Conservation (phyloP, 2,888 invertebrate genomes). For the Napeogenes sylphis region DNA sequence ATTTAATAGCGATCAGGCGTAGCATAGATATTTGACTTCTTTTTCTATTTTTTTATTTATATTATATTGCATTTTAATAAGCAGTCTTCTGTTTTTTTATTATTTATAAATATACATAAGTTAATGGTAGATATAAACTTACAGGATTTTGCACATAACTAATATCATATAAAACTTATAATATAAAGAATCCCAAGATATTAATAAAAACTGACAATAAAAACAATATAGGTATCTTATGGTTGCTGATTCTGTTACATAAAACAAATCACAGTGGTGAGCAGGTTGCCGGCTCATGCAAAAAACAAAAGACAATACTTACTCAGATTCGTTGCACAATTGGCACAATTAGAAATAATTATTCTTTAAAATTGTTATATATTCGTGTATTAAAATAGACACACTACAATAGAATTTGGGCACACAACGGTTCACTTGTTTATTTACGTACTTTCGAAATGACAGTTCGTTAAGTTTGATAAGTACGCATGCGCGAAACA, state of each 20-base stretch:
- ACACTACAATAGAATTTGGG: slow-evolving; percentile 40
- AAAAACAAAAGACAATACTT: slow-evolving; percentile 58
- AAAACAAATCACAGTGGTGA: slow-evolving; percentile 55
- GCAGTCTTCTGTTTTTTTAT: too few species aligned
- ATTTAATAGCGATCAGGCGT: too few species aligned
- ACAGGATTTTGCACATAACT: too few species aligned
- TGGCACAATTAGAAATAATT: slow-evolving; percentile 35
- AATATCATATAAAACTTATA: not conserved
- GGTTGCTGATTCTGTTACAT: slow-evolving; percentile 32
- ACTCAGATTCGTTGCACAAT: slow-evolving; percentile 62
- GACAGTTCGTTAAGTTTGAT: slow-evolving; percentile 47
- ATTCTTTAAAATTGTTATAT: slow-evolving; percentile 6
- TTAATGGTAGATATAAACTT: too few species aligned
- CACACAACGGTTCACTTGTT: slow-evolving; percentile 60
- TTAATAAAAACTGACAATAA: slow-evolving; percentile 9
- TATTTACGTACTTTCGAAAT: slow-evolving; percentile 66
- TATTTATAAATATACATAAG: too few species aligned
- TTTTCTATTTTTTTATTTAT: too few species aligned
- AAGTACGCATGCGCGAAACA: slow-evolving; percentile 59
- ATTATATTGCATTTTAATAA: too few species aligned
- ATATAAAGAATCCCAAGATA: not conserved
- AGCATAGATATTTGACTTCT: too few species aligned
- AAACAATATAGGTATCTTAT: slow-evolving; percentile 20
- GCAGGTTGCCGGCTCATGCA: slow-evolving; percentile 47
- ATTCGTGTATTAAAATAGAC: slow-evolving; percentile 16